phyloP scores from a whole-genome alignment of 2,113 vertebrate species.

The Brachypteracias leptosomus region DNA sequence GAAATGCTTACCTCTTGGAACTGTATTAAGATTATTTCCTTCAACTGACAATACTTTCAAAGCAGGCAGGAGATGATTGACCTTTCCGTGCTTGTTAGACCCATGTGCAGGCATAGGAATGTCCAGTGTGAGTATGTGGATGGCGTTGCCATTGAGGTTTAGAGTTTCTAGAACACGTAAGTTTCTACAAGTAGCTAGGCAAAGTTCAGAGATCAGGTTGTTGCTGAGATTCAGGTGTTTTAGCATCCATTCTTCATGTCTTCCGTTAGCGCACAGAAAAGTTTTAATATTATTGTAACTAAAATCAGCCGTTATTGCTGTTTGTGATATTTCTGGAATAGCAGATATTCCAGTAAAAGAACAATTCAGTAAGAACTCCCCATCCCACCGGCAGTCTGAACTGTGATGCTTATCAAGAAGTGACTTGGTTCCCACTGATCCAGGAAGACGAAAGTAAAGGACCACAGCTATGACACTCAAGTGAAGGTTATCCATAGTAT shows the following conservation, averaged over 20 bases:
- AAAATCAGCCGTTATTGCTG: background rate
- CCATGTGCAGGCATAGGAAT: background rate
- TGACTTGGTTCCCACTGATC: background rate
- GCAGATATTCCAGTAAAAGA: conserved; percentile 25
- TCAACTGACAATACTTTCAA: conserved; percentile 74
- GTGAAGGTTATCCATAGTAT: conserved; percentile 54
- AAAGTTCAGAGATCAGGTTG: conserved; percentile 46
- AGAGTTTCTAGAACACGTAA: conserved; percentile 56
- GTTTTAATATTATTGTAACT: conserved; percentile 20
- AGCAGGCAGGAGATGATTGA: background rate
- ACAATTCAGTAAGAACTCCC: conserved; percentile 18
- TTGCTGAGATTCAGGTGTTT: conserved; percentile 67
- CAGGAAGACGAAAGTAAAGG: conserved; percentile 25
- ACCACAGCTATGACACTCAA: conserved; percentile 12
- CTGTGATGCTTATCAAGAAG: background rate
- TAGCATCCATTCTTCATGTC: background rate
- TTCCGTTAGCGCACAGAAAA: background rate
- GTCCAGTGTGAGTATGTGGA: conserved; percentile 27
- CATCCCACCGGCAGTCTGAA: conserved; percentile 15
- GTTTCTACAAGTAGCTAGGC: conserved; percentile 9
- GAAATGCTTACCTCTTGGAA: conserved; percentile 83
- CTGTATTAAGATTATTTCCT: conserved; percentile 77
- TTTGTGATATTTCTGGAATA: background rate
- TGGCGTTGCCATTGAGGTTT: conserved; percentile 41
- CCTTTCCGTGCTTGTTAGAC: background rate